Base-by-base conservation (phyloP, 1,140 invertebrate species). In the Coenobita brevimanus region DNA sequence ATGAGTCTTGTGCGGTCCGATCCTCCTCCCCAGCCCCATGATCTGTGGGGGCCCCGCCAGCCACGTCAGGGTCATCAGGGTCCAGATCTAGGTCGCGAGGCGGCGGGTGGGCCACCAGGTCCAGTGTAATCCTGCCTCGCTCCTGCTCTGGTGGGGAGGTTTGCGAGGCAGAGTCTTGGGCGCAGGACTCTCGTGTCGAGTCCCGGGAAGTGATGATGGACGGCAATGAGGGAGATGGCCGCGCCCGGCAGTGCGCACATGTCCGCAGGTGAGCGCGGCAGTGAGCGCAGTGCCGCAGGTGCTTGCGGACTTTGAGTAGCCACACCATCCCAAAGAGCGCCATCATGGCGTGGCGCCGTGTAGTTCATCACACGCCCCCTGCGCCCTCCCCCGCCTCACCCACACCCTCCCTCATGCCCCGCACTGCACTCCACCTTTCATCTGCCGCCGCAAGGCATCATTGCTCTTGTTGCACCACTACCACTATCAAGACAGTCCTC, bases 261-360 rank as follows among this genome's bases (percentile, higher is more conserved):
- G 86, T 90, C 38, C 82, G 84, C 50, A 90, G 50, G 41, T 90
- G 89, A 33, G 83, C 89, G 27, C 86, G 71, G 57, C 89, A 90
- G 54, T 90, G 89, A 60, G 86, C 78, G 64, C 89, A 90, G 57
- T 88, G 88, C 13, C 89, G 84, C 24, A 90, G 75, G 67, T 90
- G 89, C 43, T 89, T 88, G 21, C 89, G 84, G 62, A 90, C 82
- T 78, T 90, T 90, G 13, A 96, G 93, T 92, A 96, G 93, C 96
- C 96, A 96, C 93, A 96, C 95, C 95, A 96, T 95, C 92, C 96
- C 96, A 94, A 96, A 96, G 90, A 96, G 95, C 94, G 96, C 96
- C 96, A 96, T 96, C 84, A 87, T 87, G 84, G 84, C 84, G 54
- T 30, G 36, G 73, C 73, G 82, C 54, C 21, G 15, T 4, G 21